Percentiles rank a stretch among this genome's conserved stretches.
phyloP scores from a whole-genome alignment of 2,113 vertebrate genomes.

The Myotis yumanensis region DNA sequence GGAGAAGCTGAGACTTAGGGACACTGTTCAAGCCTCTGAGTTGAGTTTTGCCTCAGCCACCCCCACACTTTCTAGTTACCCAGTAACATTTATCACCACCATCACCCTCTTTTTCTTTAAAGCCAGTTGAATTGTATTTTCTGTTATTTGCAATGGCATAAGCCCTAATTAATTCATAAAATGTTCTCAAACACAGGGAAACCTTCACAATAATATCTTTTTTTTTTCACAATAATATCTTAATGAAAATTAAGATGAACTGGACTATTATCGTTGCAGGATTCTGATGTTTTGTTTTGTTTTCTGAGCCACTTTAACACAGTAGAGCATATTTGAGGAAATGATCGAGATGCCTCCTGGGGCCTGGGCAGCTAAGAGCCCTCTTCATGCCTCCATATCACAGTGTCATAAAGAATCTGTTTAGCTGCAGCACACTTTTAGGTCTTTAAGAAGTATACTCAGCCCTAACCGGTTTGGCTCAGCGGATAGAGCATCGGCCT shows the following conservation, averaged over 20 bases:
- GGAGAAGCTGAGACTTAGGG: not conserved
- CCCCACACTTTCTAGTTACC: not conserved
- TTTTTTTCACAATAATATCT: not conserved
- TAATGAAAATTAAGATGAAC: not conserved
- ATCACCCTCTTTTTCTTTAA: not conserved
- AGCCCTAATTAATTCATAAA: not conserved
- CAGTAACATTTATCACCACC: not conserved
- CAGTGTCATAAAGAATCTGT: not conserved
- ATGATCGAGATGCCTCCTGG: not conserved
- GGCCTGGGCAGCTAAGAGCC: not conserved
- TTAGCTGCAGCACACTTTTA: not conserved
- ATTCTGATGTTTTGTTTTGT: not conserved
- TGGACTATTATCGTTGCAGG: not conserved
- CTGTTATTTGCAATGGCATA: not conserved
- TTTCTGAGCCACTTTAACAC: not conserved
- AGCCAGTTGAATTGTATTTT: not conserved
- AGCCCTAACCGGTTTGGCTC: no score
- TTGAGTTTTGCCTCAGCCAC: not conserved
- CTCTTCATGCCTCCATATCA: not conserved
- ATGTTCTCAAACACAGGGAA: not conserved
- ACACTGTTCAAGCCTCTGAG: not conserved
- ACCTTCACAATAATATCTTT: not conserved
- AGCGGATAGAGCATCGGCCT: no score
- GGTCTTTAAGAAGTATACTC: not conserved
- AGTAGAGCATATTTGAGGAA: not conserved